Evolutionary conservation across 2,888 invertebrate genomes (phyloP), one percentile per base, ranked within the genome.

Genomic region (Drosophila diplacantha): DNA sequence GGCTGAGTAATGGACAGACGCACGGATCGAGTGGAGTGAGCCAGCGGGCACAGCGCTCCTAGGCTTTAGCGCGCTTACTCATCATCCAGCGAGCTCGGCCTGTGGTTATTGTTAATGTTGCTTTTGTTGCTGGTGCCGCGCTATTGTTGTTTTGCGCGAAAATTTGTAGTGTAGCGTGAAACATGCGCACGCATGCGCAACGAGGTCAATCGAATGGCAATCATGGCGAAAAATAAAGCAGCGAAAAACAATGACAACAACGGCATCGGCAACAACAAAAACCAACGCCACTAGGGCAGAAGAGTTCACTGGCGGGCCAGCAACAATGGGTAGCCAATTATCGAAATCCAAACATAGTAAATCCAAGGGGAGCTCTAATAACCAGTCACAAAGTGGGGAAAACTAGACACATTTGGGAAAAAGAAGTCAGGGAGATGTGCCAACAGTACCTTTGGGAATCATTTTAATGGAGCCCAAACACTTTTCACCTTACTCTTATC

Each of bases 161-260:
- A 66, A 79, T 66, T 79, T 71, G 67, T 82, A 76, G 77, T 79
- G 72, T 79, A 82, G 78, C 82, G 75, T 80, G 82, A 83, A 80
- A 80, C 83, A 80, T 75, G 83, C 73, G 80, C 81, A 80, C 83
- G 83, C 80, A 83, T 80, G 80, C 80, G 79, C 81, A 83, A 83
- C 83, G 80, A 75, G 83, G 83, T 83, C 83, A 83, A 83, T 80
- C 83, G 73, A 80, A 80, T 78, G 79, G 79, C 83, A 82, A 79
- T 79, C 72, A 73, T 69, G 68, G 55, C 57, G 63, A 56, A 35
- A 57, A 47, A 37, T 29, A 43, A 43, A 52, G 37, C 61, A 49
- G 22, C 49, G 41, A 64, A 52, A 60, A 75, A 58, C 63, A 60
- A 65, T 68, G 37, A 70, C 54, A 78, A 75, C 72, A 67, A 65